These are phyloP conservation scores for Synodontis membranacea DNA, from an alignment of 2,113 vertebrate genomes.

Conservation along the genomic window DNA sequence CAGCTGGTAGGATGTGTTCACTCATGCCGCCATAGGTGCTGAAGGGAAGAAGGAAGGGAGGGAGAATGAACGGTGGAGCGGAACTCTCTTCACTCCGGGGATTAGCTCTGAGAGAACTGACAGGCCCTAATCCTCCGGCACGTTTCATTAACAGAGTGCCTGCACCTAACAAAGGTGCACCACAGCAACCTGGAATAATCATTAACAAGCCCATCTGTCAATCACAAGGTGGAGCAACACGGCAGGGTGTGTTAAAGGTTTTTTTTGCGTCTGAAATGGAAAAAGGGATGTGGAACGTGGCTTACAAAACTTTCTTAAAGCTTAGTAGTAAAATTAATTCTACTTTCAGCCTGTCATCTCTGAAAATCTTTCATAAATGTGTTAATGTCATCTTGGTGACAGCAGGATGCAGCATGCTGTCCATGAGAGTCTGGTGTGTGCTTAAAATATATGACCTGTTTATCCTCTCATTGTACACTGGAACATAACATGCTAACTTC, in stretches of 20 bases:
- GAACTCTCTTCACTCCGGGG: constrained; percentile 42
- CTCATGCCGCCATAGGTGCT: constrained; percentile 41
- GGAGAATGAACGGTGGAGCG: constrained; percentile 34
- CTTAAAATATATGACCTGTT: background rate
- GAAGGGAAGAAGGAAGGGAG: constrained; percentile 38
- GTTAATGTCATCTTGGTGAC: background rate
- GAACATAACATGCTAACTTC: background rate
- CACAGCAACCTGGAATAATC: constrained; percentile 53
- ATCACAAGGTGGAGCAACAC: constrained; percentile 15
- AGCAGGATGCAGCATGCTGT: background rate
- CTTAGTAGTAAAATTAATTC: background rate
- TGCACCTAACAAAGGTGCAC: constrained; percentile 36
- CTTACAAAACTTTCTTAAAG: background rate
- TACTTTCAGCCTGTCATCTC: constrained; percentile 11
- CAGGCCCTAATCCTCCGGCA: constrained; percentile 41
- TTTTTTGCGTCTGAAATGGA: background rate
- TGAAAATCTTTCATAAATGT: background rate
- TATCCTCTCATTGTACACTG: background rate
- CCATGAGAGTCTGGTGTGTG: background rate
- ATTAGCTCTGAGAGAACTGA: constrained; percentile 48
- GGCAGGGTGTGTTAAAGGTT: background rate
- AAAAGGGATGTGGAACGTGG: background rate
- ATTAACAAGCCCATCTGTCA: constrained; percentile 48
- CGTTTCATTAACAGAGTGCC: constrained; percentile 37
- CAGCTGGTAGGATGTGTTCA: constrained; percentile 53